These are phyloP conservation scores for Scomberomorus guttatus DNA, from an alignment of 2,797 vertebrate genomes.

Conservation along the genomic window DNA sequence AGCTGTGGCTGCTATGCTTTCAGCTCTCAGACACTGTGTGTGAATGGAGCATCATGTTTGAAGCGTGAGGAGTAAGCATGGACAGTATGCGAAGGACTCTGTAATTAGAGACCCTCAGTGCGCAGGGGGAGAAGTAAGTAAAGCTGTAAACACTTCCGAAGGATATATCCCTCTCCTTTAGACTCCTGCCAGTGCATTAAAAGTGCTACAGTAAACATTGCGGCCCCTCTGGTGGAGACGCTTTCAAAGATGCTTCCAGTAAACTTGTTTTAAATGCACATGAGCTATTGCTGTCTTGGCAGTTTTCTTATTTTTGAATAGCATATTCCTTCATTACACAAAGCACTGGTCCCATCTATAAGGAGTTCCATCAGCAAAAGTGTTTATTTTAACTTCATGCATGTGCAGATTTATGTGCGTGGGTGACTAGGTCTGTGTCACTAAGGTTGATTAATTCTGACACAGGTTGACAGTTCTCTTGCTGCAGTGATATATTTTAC, in stretches of 20 bases:
- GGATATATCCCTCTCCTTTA: conserved; percentile 68
- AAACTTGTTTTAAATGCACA: conserved; percentile 27
- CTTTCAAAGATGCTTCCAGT: conserved; percentile 29
- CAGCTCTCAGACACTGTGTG: conserved; percentile 70
- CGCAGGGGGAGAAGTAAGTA: conserved; percentile 63
- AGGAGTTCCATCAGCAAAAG: conserved; percentile 34
- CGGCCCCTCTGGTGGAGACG: conserved; percentile 20
- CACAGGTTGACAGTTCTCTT: conserved; percentile 79
- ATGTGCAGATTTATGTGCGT: conserved; percentile 66
- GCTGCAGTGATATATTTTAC: conserved; percentile 78
- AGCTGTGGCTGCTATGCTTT: conserved; percentile 82
- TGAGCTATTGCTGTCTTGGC: conserved; percentile 8
- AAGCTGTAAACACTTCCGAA: conserved; percentile 81
- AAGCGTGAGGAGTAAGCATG: conserved; percentile 72
- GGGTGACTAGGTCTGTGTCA: conserved; percentile 63
- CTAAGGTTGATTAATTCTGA: conserved; percentile 83
- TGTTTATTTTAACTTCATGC: conserved; percentile 75
- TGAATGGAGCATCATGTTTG: conserved; percentile 79
- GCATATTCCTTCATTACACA: conserved; percentile 13
- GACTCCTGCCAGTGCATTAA: conserved; percentile 59
- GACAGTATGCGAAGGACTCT: conserved; percentile 81
- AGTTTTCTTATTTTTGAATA: conserved; percentile 27
- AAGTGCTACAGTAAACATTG: conserved; percentile 63
- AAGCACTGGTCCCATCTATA: conserved; percentile 19
- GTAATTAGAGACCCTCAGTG: conserved; percentile 80